These are phyloP conservation scores for Cataglyphis hispanica DNA, from an alignment of 1,140 invertebrate species.

Conservation along the genomic window DNA sequence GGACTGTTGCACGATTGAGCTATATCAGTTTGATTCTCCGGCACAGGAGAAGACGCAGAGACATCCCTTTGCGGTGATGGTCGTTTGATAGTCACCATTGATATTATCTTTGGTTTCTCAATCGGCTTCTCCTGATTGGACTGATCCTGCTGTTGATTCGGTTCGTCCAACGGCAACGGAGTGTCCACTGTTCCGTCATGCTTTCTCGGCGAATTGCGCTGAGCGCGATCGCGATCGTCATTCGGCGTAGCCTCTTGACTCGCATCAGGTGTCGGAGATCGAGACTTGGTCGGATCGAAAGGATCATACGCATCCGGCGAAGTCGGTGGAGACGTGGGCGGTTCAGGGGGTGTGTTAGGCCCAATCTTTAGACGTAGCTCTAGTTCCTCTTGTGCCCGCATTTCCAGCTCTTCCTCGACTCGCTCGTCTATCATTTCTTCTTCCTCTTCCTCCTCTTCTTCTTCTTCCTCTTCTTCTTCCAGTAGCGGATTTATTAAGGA, in stretches of 20 bases:
- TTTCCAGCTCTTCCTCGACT: constrained; percentile 84
- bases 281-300: constrained; percentile 94
- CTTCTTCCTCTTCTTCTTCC: constrained; percentile 85
- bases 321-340: constrained; percentile 88
- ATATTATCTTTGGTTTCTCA: constrained; percentile 85
- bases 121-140: constrained; percentile 74
- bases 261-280: constrained; percentile 88
- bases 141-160: constrained; percentile 69
- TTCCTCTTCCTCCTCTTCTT: constrained; percentile 81
- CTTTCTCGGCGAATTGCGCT: constrained; percentile 80
- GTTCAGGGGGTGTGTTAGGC: constrained; percentile 89
- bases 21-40: constrained; percentile 75
- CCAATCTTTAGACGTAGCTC: constrained; percentile 86
- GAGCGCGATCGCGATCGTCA: constrained; percentile 75
- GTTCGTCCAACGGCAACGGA: constrained; percentile 69
- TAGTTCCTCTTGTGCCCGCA: constrained; percentile 85
- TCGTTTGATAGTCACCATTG: constrained; percentile 84
- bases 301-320: constrained; percentile 94
- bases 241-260: constrained; percentile 83
- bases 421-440: constrained; percentile 82
- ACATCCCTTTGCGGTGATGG: constrained; percentile 79
- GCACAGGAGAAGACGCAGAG: constrained; percentile 57
- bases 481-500: constrained; percentile 89
- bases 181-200: constrained; percentile 68
- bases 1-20: constrained; percentile 73